Evolutionary conservation across 2,113 vertebrate species (phyloP).

Genomic region (Melanerpes aurifrons): DNA sequence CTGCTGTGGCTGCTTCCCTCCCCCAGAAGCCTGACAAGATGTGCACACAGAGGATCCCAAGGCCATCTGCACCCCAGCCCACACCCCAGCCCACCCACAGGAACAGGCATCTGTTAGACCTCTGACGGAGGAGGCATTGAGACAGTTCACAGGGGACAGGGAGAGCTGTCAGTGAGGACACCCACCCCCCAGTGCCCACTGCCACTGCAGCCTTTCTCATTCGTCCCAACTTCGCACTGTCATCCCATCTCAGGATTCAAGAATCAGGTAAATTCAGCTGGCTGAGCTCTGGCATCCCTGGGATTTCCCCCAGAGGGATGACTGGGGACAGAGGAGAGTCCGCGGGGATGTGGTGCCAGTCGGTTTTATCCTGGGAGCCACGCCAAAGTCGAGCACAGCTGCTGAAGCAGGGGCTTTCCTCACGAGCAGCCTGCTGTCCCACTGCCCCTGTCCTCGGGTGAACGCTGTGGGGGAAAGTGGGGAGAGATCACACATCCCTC

Average conservation of each 20-base stretch:
- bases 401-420: slow-evolving; percentile 49
- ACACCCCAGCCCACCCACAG: background rate
- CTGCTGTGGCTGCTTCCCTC: background rate
- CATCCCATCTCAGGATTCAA: background rate
- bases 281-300: background rate
- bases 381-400: slow-evolving; percentile 60
- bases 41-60: background rate
- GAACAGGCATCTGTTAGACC: background rate
- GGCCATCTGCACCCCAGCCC: background rate
- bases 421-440: background rate
- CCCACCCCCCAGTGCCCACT: accelerated
- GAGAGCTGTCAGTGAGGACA: background rate
- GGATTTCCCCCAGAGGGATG: background rate
- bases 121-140: background rate
- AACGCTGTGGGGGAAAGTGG: accelerated
- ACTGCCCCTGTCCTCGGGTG: background rate
- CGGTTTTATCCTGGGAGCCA: slow-evolving; percentile 37
- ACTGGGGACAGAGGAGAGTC: slow-evolving; percentile 17
- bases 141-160: background rate
- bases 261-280: background rate
- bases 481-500: background rate
- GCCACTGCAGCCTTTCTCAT: background rate
- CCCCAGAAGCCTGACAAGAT: background rate
- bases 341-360: slow-evolving; percentile 23
- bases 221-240: background rate